phyloP scores from a whole-genome alignment of 2,797 vertebrate species.

The Silurus aristotelis region DNA sequence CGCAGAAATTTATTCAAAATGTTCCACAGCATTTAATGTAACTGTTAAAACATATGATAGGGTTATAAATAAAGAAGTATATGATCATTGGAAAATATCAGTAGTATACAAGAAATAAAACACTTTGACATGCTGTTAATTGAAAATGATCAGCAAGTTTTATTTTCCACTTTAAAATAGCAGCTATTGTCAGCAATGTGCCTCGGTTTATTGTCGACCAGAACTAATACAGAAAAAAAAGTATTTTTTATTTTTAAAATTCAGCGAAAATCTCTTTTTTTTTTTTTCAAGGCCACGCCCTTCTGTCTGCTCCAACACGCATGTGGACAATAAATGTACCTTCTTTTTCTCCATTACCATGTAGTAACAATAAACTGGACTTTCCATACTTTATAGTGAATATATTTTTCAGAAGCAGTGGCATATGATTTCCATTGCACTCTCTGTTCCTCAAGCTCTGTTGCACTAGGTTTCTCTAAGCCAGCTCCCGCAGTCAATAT shows the following conservation, averaged over 20 bases:
- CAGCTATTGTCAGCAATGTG: not conserved
- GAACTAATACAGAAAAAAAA: not conserved
- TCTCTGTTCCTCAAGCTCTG: constrained; percentile 50
- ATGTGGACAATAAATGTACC: constrained; percentile 10
- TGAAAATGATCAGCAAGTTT: not conserved
- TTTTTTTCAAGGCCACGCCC: constrained; percentile 17
- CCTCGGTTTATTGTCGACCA: constrained; percentile 5
- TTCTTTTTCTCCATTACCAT: constrained; percentile 22
- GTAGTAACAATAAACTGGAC: constrained; percentile 36
- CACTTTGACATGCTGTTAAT: not conserved
- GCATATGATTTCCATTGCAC: constrained; percentile 29
- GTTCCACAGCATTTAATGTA: not conserved
- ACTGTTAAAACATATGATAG: not conserved
- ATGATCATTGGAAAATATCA: not conserved
- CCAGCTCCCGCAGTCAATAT: constrained; percentile 61
- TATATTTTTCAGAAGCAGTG: constrained; percentile 37
- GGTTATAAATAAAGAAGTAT: not conserved
- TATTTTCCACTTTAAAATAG: not conserved
- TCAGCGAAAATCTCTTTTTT: constrained; percentile 24
- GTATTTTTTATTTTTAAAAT: constrained; percentile 36
- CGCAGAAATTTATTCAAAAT: not conserved
- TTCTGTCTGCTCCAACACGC: not conserved
- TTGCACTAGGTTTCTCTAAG: constrained; percentile 51
- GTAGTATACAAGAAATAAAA: not conserved
- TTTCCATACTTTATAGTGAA: constrained; percentile 30